These are phyloP conservation scores for Nomada goodeniana DNA, from an alignment of 2,888 invertebrate species.

Conservation along the genomic window DNA sequence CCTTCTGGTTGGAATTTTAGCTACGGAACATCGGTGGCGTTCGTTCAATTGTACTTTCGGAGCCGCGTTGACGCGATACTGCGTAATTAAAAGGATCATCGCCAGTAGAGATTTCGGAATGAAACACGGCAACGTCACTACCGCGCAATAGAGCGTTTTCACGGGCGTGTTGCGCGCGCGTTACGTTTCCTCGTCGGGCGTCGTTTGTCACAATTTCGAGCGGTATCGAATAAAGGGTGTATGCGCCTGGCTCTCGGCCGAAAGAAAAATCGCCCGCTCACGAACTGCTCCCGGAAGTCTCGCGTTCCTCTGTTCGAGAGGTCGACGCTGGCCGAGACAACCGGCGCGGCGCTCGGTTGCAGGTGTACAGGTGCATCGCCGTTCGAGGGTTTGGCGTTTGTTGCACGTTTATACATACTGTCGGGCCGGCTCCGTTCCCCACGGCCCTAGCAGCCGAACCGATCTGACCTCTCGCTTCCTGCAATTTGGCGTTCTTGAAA, in stretches of 20 bases:
- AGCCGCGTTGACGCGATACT: too few relatives aligned
- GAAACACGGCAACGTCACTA: not conserved
- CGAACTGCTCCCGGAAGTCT: conserved; percentile 66
- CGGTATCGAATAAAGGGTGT: conserved; percentile 44
- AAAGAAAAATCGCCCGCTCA: conserved; percentile 46
- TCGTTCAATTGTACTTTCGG: too few relatives aligned
- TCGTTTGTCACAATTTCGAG: conserved; percentile 57
- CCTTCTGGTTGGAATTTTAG: too few relatives aligned
- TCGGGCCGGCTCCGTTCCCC: conserved; percentile 57
- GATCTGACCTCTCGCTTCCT: conserved; percentile 80
- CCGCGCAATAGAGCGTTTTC: conserved; percentile 21
- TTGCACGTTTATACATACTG: conserved; percentile 18
- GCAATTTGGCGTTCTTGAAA: conserved; percentile 79
- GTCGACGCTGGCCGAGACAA: conserved; percentile 43
- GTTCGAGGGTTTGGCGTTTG: conserved; percentile 30
- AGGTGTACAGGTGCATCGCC: conserved; percentile 70
- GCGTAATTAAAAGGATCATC: too few relatives aligned
- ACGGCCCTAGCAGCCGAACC: conserved; percentile 61
- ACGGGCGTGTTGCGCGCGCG: conserved; percentile 30
- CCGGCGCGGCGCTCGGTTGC: conserved; percentile 39
- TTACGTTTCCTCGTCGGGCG: conserved; percentile 38
- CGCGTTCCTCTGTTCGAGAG: conserved; percentile 58
- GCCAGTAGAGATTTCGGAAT: too few relatives aligned
- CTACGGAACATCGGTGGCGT: too few relatives aligned
- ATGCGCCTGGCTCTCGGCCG: not conserved